Base-by-base conservation (phyloP, 1,140 invertebrate genomes). In the Oncopodura yosiiana region DNA sequence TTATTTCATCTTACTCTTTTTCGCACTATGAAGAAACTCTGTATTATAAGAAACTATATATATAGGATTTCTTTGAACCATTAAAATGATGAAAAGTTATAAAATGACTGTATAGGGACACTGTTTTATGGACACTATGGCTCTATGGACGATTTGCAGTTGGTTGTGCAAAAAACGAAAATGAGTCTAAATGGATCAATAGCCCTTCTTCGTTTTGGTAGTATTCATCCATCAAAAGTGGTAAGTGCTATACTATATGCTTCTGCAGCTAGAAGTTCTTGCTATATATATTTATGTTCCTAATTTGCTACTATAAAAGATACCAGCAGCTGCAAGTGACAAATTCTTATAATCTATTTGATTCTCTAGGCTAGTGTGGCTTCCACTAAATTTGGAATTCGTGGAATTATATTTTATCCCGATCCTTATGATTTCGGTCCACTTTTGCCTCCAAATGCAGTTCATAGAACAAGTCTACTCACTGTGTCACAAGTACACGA, bases 61-160 rank as follows among this genome's bases (percentile, higher is more conserved):
- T n/a, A n/a, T n/a, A n/a, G n/a, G n/a, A n/a, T n/a, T n/a, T n/a
- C n/a, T n/a, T n/a, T n/a, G n/a, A n/a, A 23, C 46, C 46, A 51
- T 53, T 39, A 53, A 53, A 49, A 60, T 39, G 49, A 49, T 56
- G 45, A 53, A 41, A 51, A 55, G 38, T 54, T 19, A n/a, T 48
- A 49, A 49, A 56, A 49, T 49, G 38, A 51, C 36, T 42, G 54
- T 23, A 16, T 45, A 62, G 61, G 61, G 50, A 59, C 56, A 23
- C 57, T 62, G 50, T 59, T 62, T 58, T 62, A 62, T 57, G 61
- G 53, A 23, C 53, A 52, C 44, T 62, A 58, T 46, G 61, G 61
- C 12, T 29, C 41, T n/a, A 5, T 43, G 12, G 48, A 62, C 38
- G 61, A 62, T 32, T 50, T 59, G 11, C 21, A 59, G 19, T 49